Base-by-base conservation (phyloP, 2,797 vertebrate species). In the Rhodeus uyekii region DNA sequence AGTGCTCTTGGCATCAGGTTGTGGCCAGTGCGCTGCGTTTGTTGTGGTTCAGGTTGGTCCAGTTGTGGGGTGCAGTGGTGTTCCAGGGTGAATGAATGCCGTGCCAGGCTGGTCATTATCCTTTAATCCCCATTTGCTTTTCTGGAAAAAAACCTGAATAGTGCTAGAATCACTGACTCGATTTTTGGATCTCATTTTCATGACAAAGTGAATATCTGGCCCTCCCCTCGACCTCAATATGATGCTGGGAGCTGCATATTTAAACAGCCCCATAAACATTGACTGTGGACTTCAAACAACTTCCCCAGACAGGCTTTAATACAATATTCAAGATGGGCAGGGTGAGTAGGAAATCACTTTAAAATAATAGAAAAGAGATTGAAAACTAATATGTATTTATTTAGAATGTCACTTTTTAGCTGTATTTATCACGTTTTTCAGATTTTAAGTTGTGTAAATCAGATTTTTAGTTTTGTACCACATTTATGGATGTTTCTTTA, bases 171-270 rank as follows among this genome's bases (percentile, higher is more conserved):
- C 94, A 96, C 97, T 98, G 97, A 99, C 95, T 98, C 95, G 95
- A 96, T 96, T 96, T 97, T 97, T 98, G 96, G 96, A 97, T 96
- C 92, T 95, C 85, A 93, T 96, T 96, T 95, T 97, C 96, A 98
- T 97, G 96, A 98, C 96, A 94, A 97, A 97, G 96, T 95, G 89
- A 93, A 95, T 96, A 94, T 95, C 93, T 84, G 87, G 82, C 82
- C 69, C 86, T 83, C 71, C 85, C 86, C 80, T 85, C 83, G 90
- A 90, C 81, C 80, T 80, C 88, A 91, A 91, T 92, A 91, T 95
- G 90, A 95, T 93, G 85, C 87, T 89, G 89, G 89, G 86, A 89
- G 88, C 87, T 85, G 80, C 10, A 91, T 95, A 92, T 97, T 97
- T 97, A 98, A 96, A 95, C 90, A 89, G 72, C 85, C 84, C 79